These are phyloP conservation scores for Takifugu ocellatus DNA, from an alignment of 2,797 vertebrate species.

Conservation along the genomic window DNA sequence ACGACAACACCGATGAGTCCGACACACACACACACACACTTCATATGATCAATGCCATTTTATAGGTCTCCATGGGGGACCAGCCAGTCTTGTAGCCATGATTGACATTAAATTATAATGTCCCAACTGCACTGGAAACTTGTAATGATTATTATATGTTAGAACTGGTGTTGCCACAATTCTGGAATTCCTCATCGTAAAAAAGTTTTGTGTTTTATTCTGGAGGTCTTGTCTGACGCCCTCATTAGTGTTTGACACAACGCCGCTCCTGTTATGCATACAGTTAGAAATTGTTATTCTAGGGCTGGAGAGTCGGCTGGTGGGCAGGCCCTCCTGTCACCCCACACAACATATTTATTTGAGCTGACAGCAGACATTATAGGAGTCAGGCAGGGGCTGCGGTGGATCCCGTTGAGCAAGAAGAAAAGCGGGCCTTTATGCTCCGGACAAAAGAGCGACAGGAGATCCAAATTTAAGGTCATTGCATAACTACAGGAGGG, in stretches of 20 bases:
- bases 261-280: conserved; percentile 28
- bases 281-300: conserved; percentile 28
- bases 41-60: no score
- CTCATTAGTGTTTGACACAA: conserved; percentile 13
- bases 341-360: conserved; percentile 61
- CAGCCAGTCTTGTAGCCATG: no score
- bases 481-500: conserved; percentile 63
- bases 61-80: no score
- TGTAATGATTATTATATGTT: neutral
- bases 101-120: no score
- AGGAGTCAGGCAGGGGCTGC: conserved; percentile 55
- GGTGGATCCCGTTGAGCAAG: conserved; percentile 42
- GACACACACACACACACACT: neutral
- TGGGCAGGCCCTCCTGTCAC: conserved; percentile 45
- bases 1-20: neutral
- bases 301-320: conserved; percentile 29
- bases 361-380: conserved; percentile 66
- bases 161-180: neutral
- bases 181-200: neutral
- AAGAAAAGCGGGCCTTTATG: conserved; percentile 62
- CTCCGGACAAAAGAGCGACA: conserved; percentile 65
- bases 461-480: conserved; percentile 72
- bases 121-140: no score
- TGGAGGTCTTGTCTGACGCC: neutral
- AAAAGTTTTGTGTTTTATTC: no score